Conservation (phyloP, 2,113 vertebrate species). For the Cyprinodon tularosa region DNA sequence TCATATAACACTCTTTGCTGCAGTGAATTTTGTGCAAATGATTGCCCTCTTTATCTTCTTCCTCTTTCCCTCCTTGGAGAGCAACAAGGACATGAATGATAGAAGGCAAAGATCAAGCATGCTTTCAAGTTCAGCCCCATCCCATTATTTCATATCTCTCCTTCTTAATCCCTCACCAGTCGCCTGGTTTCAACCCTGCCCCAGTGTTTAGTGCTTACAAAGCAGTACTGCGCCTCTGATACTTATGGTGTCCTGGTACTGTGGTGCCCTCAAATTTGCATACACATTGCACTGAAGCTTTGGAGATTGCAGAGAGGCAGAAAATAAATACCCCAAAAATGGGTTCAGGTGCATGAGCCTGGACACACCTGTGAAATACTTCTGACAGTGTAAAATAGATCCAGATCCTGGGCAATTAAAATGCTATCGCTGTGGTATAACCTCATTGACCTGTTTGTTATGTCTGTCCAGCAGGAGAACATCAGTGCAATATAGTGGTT, state of each 20-base stretch:
- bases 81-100: slow-evolving; percentile 59
- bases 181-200: slow-evolving; percentile 60
- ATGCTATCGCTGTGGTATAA: slow-evolving; percentile 54
- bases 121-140: slow-evolving; percentile 65
- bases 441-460: slow-evolving; percentile 56
- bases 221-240: slow-evolving; percentile 63
- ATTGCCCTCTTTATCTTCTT: slow-evolving; percentile 38
- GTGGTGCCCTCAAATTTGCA: slow-evolving; percentile 69
- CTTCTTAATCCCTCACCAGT: slow-evolving; percentile 61
- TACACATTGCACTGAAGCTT: slow-evolving; percentile 66
- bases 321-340: slow-evolving; percentile 68
- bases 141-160: slow-evolving; percentile 71
- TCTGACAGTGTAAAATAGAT: slow-evolving; percentile 38
- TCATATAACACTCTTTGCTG: background rate
- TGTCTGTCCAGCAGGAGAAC: slow-evolving; percentile 47
- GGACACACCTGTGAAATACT: slow-evolving; percentile 47
- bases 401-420: slow-evolving; percentile 47
- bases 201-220: slow-evolving; percentile 73
- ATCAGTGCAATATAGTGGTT: slow-evolving; percentile 36
- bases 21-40: slow-evolving; percentile 24
- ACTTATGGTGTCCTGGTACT: slow-evolving; percentile 64
- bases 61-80: slow-evolving; percentile 53
- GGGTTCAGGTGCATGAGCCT: slow-evolving; percentile 63
- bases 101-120: slow-evolving; percentile 68
- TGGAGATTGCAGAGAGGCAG: slow-evolving; percentile 62